Conservation (phyloP, 92 coral and sea anemone genomes). For the Porites evermanni region DNA sequence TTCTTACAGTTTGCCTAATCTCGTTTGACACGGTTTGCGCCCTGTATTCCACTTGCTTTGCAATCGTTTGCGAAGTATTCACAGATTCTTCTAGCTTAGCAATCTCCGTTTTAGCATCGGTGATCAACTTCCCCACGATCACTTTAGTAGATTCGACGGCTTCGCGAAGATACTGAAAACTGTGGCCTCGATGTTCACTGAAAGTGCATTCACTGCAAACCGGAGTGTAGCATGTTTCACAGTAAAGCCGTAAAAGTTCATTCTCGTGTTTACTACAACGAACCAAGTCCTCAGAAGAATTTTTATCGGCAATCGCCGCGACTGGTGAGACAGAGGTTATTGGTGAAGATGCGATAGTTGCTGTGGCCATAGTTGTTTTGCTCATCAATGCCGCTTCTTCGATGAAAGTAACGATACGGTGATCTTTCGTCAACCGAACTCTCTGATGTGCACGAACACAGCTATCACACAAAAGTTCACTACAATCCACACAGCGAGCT, state of each 20-base stretch:
- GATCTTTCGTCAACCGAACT: constrained; percentile 96
- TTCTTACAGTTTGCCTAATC: constrained; percentile 86
- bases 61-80: constrained; percentile 71
- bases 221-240: constrained; percentile 94
- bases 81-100: constrained; percentile 87
- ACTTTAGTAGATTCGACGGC: constrained; percentile 85
- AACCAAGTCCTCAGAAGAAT: constrained; percentile 63
- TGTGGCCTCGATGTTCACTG: constrained; percentile 91
- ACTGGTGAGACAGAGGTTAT: constrained; percentile 55
- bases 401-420: constrained; percentile 86
- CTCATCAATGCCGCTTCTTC: constrained; percentile 78
- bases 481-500: constrained; percentile 91
- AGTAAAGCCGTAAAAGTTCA: constrained; percentile 89
- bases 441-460: constrained; percentile 97
- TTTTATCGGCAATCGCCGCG: constrained; percentile 52
- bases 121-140: constrained; percentile 82
- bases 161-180: constrained; percentile 90
- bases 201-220: constrained; percentile 94
- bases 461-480: constrained; percentile 89
- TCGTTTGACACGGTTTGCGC: constrained; percentile 88
- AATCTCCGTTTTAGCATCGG: constrained; percentile 86
- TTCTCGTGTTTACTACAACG: constrained; percentile 90
- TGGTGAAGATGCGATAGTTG: constrained; percentile 52
- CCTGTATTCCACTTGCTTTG: constrained; percentile 88
- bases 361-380: constrained; percentile 50